Evolutionary conservation across 2,888 invertebrate genomes (phyloP), one percentile per base, ranked within the genome.

Genomic region (Tiphia femorata): DNA sequence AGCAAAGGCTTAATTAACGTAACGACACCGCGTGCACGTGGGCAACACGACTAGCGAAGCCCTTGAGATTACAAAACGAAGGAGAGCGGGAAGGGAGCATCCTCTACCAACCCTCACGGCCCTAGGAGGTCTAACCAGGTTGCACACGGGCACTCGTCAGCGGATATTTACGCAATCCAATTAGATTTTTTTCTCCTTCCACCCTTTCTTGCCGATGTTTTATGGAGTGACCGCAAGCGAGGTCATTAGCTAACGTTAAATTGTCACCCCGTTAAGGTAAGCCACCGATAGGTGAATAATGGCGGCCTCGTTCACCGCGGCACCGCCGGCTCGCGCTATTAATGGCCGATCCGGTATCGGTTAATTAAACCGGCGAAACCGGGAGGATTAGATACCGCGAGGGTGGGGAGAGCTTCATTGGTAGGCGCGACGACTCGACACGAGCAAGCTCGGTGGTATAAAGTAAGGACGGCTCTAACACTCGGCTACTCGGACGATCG

Each of bases 191-290:
- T n/a, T n/a, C n/a, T n/a, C n/a, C n/a, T n/a, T n/a, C n/a, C n/a
- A n/a, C n/a, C n/a, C n/a, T n/a, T n/a, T n/a, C n/a, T n/a, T n/a
- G n/a, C n/a, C n/a, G n/a, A n/a, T n/a, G n/a, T n/a, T n/a, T n/a
- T n/a, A n/a, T n/a, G n/a, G n/a, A n/a, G n/a, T n/a, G 33, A n/a
- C 33, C 10, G 49, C 25, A 51, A 58, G 44, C 21, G 33, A 27
- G 44, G 20, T 41, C 48, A 62, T 66, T 69, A 62, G 48, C 37
- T 37, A 53, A 66, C 49, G 55, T n/a, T 55, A 53, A 62, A 65
- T 65, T 40, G 69, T 62, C 67, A 47, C 17, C 59, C n/a, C 33
- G 55, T 58, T 64, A 60, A 66, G 58, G 59, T 23, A 43, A 53
- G 20, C 41, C 47, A 16, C 35, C 37, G 53, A 54, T 55, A 49